Evolutionary conservation across 2,113 vertebrate genomes (phyloP).

Genomic region (Parotia lawesii): DNA sequence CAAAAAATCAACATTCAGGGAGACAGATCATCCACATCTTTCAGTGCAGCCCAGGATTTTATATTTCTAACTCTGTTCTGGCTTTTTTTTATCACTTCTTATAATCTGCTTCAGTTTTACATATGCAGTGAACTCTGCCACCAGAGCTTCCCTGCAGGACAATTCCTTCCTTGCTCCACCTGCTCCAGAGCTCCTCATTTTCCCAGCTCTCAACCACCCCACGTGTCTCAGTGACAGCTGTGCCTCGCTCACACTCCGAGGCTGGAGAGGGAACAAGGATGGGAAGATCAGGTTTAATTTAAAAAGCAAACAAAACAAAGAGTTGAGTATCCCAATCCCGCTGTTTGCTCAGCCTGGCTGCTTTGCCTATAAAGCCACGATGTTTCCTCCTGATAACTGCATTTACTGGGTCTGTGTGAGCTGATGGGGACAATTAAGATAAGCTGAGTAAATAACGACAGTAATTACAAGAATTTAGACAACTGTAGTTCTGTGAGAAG

Average conservation of each 20-base stretch:
- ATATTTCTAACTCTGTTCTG: not conserved
- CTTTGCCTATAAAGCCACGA: not conserved
- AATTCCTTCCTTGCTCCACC: not conserved
- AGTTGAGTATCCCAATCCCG: not conserved
- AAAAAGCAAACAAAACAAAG: conserved; percentile 24
- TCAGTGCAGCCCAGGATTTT: not conserved
- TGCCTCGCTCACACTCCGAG: not conserved
- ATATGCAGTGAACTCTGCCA: rapidly evolving
- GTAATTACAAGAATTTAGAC: not conserved
- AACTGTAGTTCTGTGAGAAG: not conserved
- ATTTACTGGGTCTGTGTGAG: not conserved
- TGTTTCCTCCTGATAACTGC: conserved; percentile 2
- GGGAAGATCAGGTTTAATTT: not conserved
- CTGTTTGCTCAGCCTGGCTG: conserved; percentile 12
- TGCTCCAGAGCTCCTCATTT: not conserved
- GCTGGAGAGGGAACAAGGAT: not conserved
- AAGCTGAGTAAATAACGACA: not conserved
- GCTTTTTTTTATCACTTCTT: not conserved
- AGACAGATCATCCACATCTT: not conserved
- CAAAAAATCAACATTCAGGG: not conserved
- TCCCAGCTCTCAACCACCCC: not conserved
- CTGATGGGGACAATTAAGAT: conserved; percentile 41
- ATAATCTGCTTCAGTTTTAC: not conserved
- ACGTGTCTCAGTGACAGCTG: not conserved
- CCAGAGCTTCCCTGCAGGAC: not conserved